These are phyloP conservation scores for Drosophila ironensis DNA, from an alignment of 1,140 invertebrate species.

Conservation along the genomic window DNA sequence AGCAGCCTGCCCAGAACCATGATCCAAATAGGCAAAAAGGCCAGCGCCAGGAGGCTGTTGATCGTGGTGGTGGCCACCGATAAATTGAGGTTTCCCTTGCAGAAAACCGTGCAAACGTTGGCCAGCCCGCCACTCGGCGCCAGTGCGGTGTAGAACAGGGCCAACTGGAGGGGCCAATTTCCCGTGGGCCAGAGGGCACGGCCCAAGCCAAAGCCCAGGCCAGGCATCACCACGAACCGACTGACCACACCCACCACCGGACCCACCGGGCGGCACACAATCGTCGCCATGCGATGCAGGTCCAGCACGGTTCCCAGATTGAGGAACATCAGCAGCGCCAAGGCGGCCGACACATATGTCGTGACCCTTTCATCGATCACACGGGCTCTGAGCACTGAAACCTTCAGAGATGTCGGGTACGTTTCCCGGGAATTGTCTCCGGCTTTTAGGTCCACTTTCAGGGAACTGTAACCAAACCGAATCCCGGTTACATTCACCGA, in stretches of 20 bases:
- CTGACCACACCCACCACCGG: slow-evolving; percentile 41
- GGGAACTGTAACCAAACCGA: slow-evolving; percentile 39
- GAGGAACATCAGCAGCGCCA: slow-evolving; percentile 88
- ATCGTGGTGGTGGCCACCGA: slow-evolving; percentile 57
- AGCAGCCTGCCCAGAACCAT: slow-evolving; percentile 28
- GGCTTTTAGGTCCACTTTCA: slow-evolving; percentile 28
- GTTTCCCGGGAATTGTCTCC: not conserved
- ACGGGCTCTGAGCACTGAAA: slow-evolving; percentile 28
- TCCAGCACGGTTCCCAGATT: slow-evolving; percentile 96
- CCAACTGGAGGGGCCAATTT: slow-evolving; percentile 39
- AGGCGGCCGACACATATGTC: slow-evolving; percentile 37
- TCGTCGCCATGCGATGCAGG: slow-evolving; percentile 87
- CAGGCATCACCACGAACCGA: slow-evolving; percentile 48
- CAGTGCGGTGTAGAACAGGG: slow-evolving; percentile 54
- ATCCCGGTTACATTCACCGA: slow-evolving; percentile 18
- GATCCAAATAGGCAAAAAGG: slow-evolving; percentile 55
- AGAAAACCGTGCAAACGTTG: slow-evolving; percentile 57
- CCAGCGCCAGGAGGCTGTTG: slow-evolving; percentile 50
- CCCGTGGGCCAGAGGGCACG: slow-evolving; percentile 26
- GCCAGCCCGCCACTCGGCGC: slow-evolving; percentile 58
- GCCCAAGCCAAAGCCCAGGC: slow-evolving; percentile 41
- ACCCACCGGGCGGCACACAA: slow-evolving; percentile 87
- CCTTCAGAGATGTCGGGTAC: not conserved
- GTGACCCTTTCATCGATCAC: slow-evolving; percentile 46
- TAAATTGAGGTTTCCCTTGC: slow-evolving; percentile 57